Base-by-base conservation (phyloP, 2,113 vertebrate species). In the Semicossyphus pulcher region DNA sequence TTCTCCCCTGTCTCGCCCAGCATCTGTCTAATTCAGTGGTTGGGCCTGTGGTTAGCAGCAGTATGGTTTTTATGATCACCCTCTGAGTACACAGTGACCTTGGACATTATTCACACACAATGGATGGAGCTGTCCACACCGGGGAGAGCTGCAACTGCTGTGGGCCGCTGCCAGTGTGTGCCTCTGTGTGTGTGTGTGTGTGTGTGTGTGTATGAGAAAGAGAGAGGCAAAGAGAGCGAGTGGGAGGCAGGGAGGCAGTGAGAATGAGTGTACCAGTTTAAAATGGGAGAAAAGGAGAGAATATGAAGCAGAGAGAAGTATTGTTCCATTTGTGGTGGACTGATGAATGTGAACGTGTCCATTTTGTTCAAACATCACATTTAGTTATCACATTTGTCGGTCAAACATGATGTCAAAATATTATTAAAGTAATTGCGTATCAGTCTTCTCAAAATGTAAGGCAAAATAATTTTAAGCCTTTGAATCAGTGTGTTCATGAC, bases 21-120 rank as follows among this genome's bases (percentile, higher is more conserved):
- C 79, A 87, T 87, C 81, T 67, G 86, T 89, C 87, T 85, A 83
- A 84, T 88, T 88, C 81, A 80, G 89, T 71, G 81, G 72, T 73
- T 64, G 86, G 72, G 82, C 87, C 71, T 62, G 86, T 89, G 87
- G 88, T 91, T 86, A 83, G 88, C 74, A 84, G 86, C 85, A 77
- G 81, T 86, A 73, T 80, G 87, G 73, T 88, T 92, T 90, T 92
- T 89, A 90, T 92, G 87, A 92, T 91, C 90, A 88, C 87, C 90
- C 85, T 88, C 89, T 88, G 86, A 90, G 84, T 86, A 86, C 86
- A 90, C 81, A 67, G 73, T 87, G 90, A 92, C 90, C 91, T 92
- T 92, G 90, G 85, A 88, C 83, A 91, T 91, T 89, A 91, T 89
- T 92, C 90, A 89, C 87, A 86, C 83, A 91, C 85, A 90, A 88